phyloP scores from a whole-genome alignment of 2,113 vertebrate species.

The Mesoclemmys tuberculata region DNA sequence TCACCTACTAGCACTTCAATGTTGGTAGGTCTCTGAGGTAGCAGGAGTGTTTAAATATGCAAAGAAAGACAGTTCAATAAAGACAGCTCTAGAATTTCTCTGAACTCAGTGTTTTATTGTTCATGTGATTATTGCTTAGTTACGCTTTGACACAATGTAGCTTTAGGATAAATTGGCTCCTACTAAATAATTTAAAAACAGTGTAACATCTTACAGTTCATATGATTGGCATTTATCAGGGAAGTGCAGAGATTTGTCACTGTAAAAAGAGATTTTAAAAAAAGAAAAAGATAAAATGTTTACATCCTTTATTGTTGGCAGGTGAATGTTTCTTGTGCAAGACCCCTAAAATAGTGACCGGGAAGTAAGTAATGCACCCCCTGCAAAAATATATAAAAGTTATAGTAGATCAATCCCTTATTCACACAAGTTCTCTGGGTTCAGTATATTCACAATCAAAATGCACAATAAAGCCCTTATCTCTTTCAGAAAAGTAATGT shows the following conservation, averaged over 20 bases:
- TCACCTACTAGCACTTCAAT: neutral
- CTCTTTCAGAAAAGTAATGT: neutral
- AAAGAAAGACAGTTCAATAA: neutral
- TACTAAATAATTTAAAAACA: conserved; percentile 60
- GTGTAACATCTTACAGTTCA: conserved; percentile 1
- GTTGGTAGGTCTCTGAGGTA: neutral
- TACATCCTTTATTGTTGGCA: conserved; percentile 43
- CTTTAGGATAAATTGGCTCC: conserved; percentile 32
- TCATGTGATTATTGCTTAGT: conserved; percentile 34
- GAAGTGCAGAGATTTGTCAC: conserved; percentile 23
- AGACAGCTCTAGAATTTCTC: neutral
- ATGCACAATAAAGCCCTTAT: conserved; percentile 49
- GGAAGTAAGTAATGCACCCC: conserved; percentile 11
- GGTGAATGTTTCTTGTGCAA: conserved; percentile 50
- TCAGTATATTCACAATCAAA: conserved; percentile 35
- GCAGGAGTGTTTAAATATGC: neutral
- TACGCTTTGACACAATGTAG: conserved; percentile 30
- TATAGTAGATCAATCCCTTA: conserved; percentile 22
- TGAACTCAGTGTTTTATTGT: conserved; percentile 68
- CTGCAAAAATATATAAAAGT: conserved; percentile 40
- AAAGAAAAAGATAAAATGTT: conserved; percentile 67
- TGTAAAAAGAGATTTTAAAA: conserved; percentile 43
- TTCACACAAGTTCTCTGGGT: conserved; percentile 21
- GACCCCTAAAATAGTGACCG: conserved; percentile 57
- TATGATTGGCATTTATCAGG: conserved; percentile 5